Base-by-base conservation (phyloP, 2,888 invertebrate species). In the Netelia melanura region DNA sequence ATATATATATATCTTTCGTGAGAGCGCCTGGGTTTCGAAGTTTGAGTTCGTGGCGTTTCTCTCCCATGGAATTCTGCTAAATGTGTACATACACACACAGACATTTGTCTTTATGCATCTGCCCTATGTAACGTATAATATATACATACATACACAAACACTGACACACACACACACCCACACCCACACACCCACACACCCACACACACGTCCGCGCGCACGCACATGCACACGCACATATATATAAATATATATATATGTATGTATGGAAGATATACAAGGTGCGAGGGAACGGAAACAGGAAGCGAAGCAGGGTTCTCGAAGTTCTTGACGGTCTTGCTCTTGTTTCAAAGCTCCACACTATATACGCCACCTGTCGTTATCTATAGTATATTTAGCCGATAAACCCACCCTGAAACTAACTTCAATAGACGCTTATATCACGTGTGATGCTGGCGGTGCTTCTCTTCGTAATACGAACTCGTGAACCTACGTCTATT, bases 371-470 rank as follows among this genome's bases (percentile, higher is more conserved):
- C 80, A 83, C 81, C 86, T 88, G 84, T 86, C 81, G 84, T 86
- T 88, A 87, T 86, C 86, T 84, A 87, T 84, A 83, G 64, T 78
- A 76, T 62, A 81, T 84, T 68, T 64, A 52, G 62, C 72, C 78
- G 75, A 84, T 81, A 80, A 81, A 77, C 65, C 58, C 68, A 74
- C 80, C 84, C 44, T 71, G 62, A 74, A 77, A 75, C 71, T 80
- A 85, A 85, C 83, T 86, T 84, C 68, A 78, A 67, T 72, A 68
- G 81, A 74, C 44, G 76, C 77, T 64, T 79, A 67, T 81, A 65
- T 72, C 72, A 72, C 67, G 80, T 71, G 71, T 71, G 56, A 56
- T 11, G 17, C 30, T 23, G 3, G 68, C 25, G 44, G 17, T 9
- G 38, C 52, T 52, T 54, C 25, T 21, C 44, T 44, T 70, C 48